phyloP scores from a whole-genome alignment of 2,888 invertebrate species.

The Amphimallon solstitiale region DNA sequence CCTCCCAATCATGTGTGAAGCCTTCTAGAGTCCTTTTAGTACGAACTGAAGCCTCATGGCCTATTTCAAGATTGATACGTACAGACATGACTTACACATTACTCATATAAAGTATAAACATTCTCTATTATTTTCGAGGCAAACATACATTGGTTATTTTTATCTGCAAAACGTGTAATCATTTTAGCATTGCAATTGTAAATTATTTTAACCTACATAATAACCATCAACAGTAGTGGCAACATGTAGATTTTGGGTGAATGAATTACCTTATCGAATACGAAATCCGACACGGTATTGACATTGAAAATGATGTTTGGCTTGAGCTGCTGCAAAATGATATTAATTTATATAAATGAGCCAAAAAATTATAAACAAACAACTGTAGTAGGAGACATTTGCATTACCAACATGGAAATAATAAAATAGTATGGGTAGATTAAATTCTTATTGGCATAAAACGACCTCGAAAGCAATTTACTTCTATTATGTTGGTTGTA shows the following conservation, averaged over 20 bases:
- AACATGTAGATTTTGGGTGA: slow-evolving; percentile 10
- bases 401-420: slow-evolving; percentile 33
- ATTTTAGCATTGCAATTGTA: not conserved
- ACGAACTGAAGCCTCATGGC: slow-evolving; percentile 86
- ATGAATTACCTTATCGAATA: slow-evolving; percentile 16
- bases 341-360: slow-evolving; percentile 24
- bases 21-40: slow-evolving; percentile 87
- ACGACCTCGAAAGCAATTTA: not conserved
- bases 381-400: slow-evolving; percentile 40
- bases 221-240: not conserved
- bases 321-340: slow-evolving; percentile 15
- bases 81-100: slow-evolving; percentile 68
- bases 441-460: slow-evolving; percentile 1
- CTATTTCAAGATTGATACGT: slow-evolving; percentile 89
- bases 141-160: slow-evolving; percentile 21
- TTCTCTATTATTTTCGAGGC: slow-evolving; percentile 18
- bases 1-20: slow-evolving; percentile 97
- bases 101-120: slow-evolving; percentile 30
- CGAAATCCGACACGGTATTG: slow-evolving; percentile 1
- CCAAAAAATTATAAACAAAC: slow-evolving; percentile 42
- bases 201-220: slow-evolving; percentile 34
- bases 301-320: not conserved
- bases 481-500: too few species aligned
- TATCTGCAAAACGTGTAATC: slow-evolving; percentile 15
- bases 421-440: not conserved